A percentile compares a stretch with the other conserved stretches of the same genome.
Conservation (phyloP, 2,797 vertebrate genomes). For the Carapus acus region DNA sequence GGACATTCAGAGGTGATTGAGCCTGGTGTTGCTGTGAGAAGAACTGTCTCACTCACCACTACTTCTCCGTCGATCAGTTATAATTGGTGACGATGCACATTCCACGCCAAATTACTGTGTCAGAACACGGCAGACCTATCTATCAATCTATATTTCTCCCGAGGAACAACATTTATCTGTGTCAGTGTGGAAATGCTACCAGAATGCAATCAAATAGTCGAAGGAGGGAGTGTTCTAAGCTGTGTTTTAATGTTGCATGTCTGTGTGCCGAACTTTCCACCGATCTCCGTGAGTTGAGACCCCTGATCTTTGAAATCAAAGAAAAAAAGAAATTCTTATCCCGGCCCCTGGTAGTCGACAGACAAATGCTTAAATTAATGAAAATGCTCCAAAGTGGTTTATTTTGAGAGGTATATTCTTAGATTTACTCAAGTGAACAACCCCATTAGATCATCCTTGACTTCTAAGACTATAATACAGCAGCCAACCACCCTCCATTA, state of each 20-base stretch:
- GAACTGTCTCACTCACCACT: constrained; percentile 54
- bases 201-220: background rate
- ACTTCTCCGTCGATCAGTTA: constrained; percentile 61
- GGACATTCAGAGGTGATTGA: constrained; percentile 26
- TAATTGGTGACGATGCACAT: constrained; percentile 48
- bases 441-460: no score
- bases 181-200: constrained; percentile 7
- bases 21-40: constrained; percentile 29
- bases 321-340: no score
- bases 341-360: no score
- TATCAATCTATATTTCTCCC: constrained; percentile 44
- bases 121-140: constrained; percentile 52
- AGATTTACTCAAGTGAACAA: no score
- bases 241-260: background rate
- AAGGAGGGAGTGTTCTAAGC: background rate
- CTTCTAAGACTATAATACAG: no score
- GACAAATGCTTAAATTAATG: no score
- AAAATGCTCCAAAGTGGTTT: no score
- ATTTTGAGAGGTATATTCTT: no score
- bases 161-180: constrained; percentile 17
- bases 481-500: no score
- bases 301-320: no score
- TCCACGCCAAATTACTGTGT: constrained; percentile 52
- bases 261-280: no score
- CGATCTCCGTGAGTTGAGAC: no score